Conservation (phyloP, 2,797 vertebrate genomes). For the Arvicola amphibius region DNA sequence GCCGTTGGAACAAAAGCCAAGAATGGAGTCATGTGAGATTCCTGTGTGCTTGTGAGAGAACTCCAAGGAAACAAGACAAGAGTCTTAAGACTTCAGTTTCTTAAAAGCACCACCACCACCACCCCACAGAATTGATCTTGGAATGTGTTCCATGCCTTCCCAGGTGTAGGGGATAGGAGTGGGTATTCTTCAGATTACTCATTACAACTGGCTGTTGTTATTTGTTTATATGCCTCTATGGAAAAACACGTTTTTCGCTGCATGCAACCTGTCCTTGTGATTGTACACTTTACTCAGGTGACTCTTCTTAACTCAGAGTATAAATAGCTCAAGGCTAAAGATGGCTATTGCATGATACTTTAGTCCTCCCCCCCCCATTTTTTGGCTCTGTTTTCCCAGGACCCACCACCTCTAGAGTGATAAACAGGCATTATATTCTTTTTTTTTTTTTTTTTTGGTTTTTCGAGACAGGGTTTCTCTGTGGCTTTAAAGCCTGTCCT, state of each 20-base stretch:
- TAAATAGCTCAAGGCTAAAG: background rate
- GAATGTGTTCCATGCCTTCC: background rate
- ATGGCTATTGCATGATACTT: background rate
- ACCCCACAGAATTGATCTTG: background rate
- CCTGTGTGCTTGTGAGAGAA: background rate
- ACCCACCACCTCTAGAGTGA: background rate
- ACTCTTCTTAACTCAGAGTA: background rate
- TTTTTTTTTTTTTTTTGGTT: no score
- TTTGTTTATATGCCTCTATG: background rate
- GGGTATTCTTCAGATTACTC: background rate
- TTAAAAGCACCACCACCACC: background rate
- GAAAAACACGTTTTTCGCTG: background rate
- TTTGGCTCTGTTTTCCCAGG: background rate
- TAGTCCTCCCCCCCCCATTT: background rate
- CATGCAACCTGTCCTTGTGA: background rate
- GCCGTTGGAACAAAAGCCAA: background rate
- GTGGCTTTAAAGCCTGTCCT: no score
- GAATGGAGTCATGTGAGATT: background rate
- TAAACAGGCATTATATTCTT: background rate
- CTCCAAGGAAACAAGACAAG: background rate
- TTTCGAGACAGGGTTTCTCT: no score
- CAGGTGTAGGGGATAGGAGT: background rate
- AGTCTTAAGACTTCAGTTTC: background rate
- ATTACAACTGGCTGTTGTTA: background rate
- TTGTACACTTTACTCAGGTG: background rate